phyloP scores from a whole-genome alignment of 2,113 vertebrate genomes.

The Junco hyemalis region DNA sequence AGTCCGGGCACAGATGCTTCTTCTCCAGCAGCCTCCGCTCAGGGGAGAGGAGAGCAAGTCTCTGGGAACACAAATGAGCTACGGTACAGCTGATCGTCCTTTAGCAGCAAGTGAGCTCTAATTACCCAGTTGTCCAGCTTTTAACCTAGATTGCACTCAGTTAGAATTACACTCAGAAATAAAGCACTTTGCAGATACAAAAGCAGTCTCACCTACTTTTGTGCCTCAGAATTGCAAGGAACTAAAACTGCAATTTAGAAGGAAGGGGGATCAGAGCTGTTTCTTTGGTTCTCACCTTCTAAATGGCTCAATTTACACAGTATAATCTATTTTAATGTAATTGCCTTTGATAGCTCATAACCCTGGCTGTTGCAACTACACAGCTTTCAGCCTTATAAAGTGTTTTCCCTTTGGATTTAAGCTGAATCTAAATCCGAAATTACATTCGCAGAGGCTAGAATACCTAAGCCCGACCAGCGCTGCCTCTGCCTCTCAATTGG shows the following conservation, averaged over 20 bases:
- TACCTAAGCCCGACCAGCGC: slow-evolving; percentile 69
- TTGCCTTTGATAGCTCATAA: slow-evolving; percentile 81
- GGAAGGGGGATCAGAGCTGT: slow-evolving; percentile 69
- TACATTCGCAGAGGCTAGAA: slow-evolving; percentile 75
- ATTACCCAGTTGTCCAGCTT: slow-evolving; percentile 83
- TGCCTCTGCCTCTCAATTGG: slow-evolving; percentile 82
- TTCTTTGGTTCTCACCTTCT: slow-evolving; percentile 80
- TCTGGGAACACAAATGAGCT: slow-evolving; percentile 71
- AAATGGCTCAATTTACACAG: slow-evolving; percentile 81
- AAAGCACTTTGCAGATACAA: slow-evolving; percentile 80
- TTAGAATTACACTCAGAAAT: slow-evolving; percentile 81
- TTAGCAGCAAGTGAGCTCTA: slow-evolving; percentile 77
- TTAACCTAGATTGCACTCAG: slow-evolving; percentile 83
- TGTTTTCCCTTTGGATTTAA: slow-evolving; percentile 83
- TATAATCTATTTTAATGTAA: slow-evolving; percentile 83
- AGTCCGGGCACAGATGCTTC: slow-evolving; percentile 87
- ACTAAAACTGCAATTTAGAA: slow-evolving; percentile 78
- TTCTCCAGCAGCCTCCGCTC: slow-evolving; percentile 85
- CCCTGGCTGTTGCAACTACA: slow-evolving; percentile 73
- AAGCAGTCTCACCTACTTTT: slow-evolving; percentile 80
- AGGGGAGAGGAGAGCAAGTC: slow-evolving; percentile 69
- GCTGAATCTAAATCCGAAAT: slow-evolving; percentile 82
- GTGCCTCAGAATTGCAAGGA: slow-evolving; percentile 77
- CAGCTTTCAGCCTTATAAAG: slow-evolving; percentile 75
- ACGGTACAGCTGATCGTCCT: slow-evolving; percentile 74